phyloP scores from a whole-genome alignment of 1,140 invertebrate species.

The Platyscapa corneri region DNA sequence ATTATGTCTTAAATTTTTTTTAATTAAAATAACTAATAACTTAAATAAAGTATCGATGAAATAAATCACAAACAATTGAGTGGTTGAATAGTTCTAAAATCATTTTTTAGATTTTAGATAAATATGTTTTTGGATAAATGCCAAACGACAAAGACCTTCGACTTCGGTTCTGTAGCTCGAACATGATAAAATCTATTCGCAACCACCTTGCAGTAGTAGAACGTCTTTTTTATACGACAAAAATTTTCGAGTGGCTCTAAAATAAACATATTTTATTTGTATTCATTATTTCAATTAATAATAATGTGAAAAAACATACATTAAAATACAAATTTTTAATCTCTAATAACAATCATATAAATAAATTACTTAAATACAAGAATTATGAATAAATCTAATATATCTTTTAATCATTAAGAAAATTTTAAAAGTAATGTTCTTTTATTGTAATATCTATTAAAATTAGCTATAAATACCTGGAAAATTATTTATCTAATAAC shows the following conservation, averaged over 20 bases:
- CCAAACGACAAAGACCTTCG: conserved; percentile 29
- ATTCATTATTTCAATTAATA: no score
- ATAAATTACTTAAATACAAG: no score
- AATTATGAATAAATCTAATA: no score
- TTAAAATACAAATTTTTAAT: no score
- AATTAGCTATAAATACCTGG: no score
- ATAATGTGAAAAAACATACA: background rate
- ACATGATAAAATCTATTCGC: conserved; percentile 37
- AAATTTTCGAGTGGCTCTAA: background rate
- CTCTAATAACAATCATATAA: no score
- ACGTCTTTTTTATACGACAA: background rate
- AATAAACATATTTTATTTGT: no score
- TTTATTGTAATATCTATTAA: no score
- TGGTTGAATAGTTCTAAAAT: background rate
- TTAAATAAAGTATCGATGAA: background rate
- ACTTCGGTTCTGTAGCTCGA: background rate
- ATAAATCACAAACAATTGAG: background rate
- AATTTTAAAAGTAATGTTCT: no score
- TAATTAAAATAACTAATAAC: background rate
- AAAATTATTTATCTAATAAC: no score
- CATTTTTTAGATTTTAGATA: conserved; percentile 31
- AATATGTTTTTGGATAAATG: conserved; percentile 15
- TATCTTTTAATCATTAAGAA: no score
- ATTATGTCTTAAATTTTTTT: no score
- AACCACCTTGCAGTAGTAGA: conserved; percentile 28